A percentile compares a stretch with the other conserved stretches of the same genome.
phyloP scores from a whole-genome alignment of 2,113 vertebrate genomes.

The Sclerurus mexicanus region DNA sequence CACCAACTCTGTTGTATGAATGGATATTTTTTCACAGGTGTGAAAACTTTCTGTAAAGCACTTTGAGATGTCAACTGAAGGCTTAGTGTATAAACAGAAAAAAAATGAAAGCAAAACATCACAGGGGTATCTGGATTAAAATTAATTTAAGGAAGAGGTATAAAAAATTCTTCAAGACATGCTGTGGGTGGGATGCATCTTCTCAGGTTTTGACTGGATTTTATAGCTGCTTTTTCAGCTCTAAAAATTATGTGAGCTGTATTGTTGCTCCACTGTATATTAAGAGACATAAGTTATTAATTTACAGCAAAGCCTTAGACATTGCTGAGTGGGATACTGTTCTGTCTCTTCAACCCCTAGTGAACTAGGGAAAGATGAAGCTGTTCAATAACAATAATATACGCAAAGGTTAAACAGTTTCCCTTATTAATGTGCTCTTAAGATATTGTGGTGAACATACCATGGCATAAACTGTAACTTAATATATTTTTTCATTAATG shows the following conservation, averaged over 20 bases:
- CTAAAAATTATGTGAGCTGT: neutral
- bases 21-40: neutral
- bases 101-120: neutral
- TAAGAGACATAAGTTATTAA: neutral
- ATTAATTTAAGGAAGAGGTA: neutral
- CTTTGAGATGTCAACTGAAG: neutral
- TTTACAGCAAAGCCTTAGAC: neutral
- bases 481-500: neutral
- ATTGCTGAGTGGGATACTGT: neutral
- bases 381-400: neutral
- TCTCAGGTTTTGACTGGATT: neutral
- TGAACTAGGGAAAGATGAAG: neutral
- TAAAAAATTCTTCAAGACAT: neutral
- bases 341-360: neutral
- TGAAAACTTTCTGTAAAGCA: neutral
- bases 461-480: neutral
- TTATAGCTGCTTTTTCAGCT: neutral
- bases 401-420: neutral
- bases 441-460: neutral
- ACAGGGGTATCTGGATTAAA: neutral
- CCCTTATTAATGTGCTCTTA: neutral
- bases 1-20: neutral
- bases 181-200: neutral
- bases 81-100: neutral
- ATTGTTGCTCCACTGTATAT: neutral